Evolutionary conservation across 2,888 invertebrate genomes (phyloP).

Genomic region (Lasioglossum malachurum): DNA sequence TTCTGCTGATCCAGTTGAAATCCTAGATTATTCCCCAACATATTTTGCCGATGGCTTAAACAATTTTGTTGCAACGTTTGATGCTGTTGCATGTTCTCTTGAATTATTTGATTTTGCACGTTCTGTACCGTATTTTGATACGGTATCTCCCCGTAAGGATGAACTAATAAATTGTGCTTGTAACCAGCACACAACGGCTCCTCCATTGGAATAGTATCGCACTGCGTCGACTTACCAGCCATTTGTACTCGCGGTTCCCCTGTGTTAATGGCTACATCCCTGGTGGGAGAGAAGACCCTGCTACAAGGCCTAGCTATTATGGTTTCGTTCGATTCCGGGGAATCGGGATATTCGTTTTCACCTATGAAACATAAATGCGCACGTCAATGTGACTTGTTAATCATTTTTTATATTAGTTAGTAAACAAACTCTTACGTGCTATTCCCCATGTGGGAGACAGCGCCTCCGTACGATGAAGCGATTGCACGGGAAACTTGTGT

Average conservation of each 20-base stretch:
- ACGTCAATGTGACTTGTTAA: neutral
- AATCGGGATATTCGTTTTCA: constrained; percentile 82
- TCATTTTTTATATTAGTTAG: neutral
- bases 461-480: constrained; percentile 79
- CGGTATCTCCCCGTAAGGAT: constrained; percentile 78
- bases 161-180: constrained; percentile 67
- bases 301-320: constrained; percentile 80
- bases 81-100: constrained; percentile 83
- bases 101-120: constrained; percentile 84
- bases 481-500: constrained; percentile 78
- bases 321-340: constrained; percentile 83
- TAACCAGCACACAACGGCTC: constrained; percentile 73
- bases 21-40: constrained; percentile 52
- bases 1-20: constrained; percentile 60
- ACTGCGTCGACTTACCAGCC: constrained; percentile 70
- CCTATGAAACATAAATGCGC: constrained; percentile 49
- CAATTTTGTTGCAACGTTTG: constrained; percentile 77
- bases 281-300: constrained; percentile 81
- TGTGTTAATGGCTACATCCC: constrained; percentile 82
- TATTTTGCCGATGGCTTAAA: constrained; percentile 57
- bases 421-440: constrained; percentile 71
- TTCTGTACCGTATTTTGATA: constrained; percentile 83
- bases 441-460: constrained; percentile 81
- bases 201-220: constrained; percentile 73
- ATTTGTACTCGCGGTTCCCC: constrained; percentile 72